Percentiles rank a stretch among this genome's conserved stretches.
phyloP scores from a whole-genome alignment of 2,888 invertebrate genomes.

The Baccha elongata region DNA sequence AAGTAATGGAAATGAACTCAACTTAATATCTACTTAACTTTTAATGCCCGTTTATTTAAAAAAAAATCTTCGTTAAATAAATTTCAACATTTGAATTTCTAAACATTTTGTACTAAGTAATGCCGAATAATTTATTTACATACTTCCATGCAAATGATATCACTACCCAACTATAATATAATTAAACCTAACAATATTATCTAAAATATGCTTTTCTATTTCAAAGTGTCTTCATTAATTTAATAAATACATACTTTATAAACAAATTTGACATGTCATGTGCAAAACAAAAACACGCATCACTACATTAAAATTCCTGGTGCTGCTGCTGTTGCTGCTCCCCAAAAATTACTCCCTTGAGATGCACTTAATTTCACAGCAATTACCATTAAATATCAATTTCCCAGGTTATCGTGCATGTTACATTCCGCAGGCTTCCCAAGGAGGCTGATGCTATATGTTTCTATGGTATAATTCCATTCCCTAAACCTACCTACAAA shows the following conservation, averaged over 20 bases:
- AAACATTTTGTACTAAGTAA: too few species aligned
- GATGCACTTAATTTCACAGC: conserved; percentile 60
- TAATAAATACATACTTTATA: conserved; percentile 33
- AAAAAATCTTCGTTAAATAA: too few species aligned
- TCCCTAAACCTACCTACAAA: too few species aligned
- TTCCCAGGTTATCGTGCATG: conserved; percentile 26
- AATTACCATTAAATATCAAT: conserved; percentile 71
- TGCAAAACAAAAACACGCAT: conserved; percentile 39
- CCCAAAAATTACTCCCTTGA: conserved; percentile 60
- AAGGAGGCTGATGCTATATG: background rate
- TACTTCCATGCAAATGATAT: too few species aligned
- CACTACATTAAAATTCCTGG: background rate
- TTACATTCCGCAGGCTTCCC: background rate
- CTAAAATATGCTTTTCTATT: background rate
- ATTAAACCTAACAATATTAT: background rate
- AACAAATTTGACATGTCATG: conserved; percentile 51
- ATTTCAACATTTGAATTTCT: too few species aligned
- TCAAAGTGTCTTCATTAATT: conserved; percentile 26
- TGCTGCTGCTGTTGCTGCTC: conserved; percentile 13
- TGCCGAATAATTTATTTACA: too few species aligned
- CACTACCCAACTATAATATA: too few species aligned
- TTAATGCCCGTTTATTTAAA: too few species aligned
- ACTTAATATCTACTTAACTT: too few species aligned
- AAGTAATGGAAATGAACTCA: too few species aligned
- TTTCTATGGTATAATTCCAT: conserved; percentile 2